Conservation (phyloP, 2,888 invertebrate species). For the Phaonia tiefii region DNA sequence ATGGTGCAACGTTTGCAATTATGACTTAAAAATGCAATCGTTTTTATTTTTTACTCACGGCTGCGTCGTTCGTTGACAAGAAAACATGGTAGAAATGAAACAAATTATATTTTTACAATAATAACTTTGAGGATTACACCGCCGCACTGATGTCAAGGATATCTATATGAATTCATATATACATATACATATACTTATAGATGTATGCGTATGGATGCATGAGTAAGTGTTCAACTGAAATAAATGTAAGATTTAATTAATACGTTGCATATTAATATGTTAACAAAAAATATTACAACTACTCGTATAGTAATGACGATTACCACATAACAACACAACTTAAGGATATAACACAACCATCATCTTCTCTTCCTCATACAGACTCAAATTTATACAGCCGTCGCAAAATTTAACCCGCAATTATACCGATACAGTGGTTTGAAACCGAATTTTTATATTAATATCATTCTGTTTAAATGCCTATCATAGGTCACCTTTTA, state of each 20-base stretch:
- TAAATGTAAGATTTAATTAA: conserved; percentile 61
- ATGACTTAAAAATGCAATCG: conserved; percentile 46
- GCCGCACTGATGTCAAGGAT: background rate
- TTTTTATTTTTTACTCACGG: conserved; percentile 1
- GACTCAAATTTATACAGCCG: too few relatives aligned
- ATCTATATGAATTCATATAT: background rate
- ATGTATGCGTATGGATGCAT: conserved; percentile 3
- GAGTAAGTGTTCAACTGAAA: conserved; percentile 11
- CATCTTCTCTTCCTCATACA: conserved; percentile 1
- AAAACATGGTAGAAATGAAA: background rate
- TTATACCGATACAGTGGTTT: too few relatives aligned
- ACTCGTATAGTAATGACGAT: conserved; percentile 4
- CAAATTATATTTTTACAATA: conserved; percentile 26
- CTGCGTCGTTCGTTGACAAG: too few relatives aligned
- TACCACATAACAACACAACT: conserved; percentile 44
- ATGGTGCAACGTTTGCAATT: conserved; percentile 56
- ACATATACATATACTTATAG: too few relatives aligned
- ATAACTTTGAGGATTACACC: conserved; percentile 24
- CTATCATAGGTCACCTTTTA: too few relatives aligned
- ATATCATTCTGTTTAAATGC: too few relatives aligned
- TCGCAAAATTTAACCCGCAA: too few relatives aligned
- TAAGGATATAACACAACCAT: conserved; percentile 30
- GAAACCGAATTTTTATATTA: too few relatives aligned
- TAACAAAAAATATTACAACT: conserved; percentile 24
- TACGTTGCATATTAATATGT: conserved; percentile 40